Base-by-base conservation (phyloP, 1,140 invertebrate species). In the Zaprionus capensis region DNA sequence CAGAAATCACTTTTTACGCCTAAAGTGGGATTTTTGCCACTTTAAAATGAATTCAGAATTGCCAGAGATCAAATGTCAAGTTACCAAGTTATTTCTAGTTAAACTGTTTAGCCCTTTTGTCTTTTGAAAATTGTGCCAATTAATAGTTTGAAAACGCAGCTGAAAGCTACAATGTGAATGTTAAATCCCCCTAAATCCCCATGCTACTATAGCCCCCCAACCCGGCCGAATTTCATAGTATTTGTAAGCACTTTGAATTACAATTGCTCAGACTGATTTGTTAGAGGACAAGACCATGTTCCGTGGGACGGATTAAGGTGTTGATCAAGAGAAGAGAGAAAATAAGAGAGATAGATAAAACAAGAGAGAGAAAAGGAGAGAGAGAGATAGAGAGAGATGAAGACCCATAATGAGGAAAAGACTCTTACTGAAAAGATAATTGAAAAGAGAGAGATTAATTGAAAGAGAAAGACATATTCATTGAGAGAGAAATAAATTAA, bases 231-330 rank as follows among this genome's bases (percentile, higher is more conserved):
- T 22, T 41, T 53, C 44, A 24, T 41, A 62, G 64, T 62, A 68
- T 72, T 80, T 44, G 71, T 70, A 81, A 72, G 80, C 68, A 83
- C 62, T 84, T 87, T 76, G 49, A 84, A 84, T 84, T 90, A 81
- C 77, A 88, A 85, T 88, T 90, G 79, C 81, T 88, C 81, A 90
- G 85, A 90, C 85, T 88, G 85, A 90, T 88, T 88, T 90, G 81
- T 74, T 76, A 34, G 55, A 69, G 65, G 38, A 2, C 17, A 57
- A 53, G 31, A 68, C 44, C 53, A 67, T 67, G 20, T 7, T 28
- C 65, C 66, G 46, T 69, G 28, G 11, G 46, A 51, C 46, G 46
- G 46, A 51, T 20, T 3, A 17, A 11, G 46, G 12, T 12, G 38
- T n/a, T 41, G 38, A 41, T 22, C 11, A 51, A 44, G 41, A 17